phyloP scores from a whole-genome alignment of 1,140 invertebrate species.

The Homalodisca vitripennis region DNA sequence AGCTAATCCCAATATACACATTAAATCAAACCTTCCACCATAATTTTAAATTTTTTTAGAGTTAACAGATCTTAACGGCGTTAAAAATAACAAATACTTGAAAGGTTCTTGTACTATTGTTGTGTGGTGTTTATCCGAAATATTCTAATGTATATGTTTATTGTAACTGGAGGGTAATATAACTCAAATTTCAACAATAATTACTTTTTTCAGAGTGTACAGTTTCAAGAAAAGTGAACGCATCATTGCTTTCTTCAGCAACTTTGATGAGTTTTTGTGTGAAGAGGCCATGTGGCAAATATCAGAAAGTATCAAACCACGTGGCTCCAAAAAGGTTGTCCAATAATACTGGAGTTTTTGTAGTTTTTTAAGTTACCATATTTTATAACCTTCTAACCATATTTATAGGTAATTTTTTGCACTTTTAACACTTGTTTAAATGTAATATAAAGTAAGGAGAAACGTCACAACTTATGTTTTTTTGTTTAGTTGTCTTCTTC shows the following conservation, averaged over 20 bases:
- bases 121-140: too few relatives aligned
- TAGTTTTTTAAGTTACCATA: not conserved
- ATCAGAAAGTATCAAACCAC: slow-evolving; percentile 93
- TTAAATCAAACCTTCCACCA: too few relatives aligned
- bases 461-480: not conserved
- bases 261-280: slow-evolving; percentile 92
- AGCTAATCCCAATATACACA: too few relatives aligned
- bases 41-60: too few relatives aligned
- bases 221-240: slow-evolving; percentile 88
- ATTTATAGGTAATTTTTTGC: not conserved
- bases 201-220: slow-evolving; percentile 77
- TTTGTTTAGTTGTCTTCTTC: not conserved
- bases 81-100: too few relatives aligned
- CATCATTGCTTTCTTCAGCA: slow-evolving; percentile 94
- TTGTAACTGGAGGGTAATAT: too few relatives aligned
- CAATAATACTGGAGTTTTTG: slow-evolving; percentile 15
- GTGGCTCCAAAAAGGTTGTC: slow-evolving; percentile 52
- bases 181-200: too few relatives aligned
- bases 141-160: too few relatives aligned
- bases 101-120: too few relatives aligned
- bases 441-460: too few relatives aligned
- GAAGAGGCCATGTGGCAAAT: slow-evolving; percentile 98
- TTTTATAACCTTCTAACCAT: too few relatives aligned
- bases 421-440: not conserved
- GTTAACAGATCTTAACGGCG: too few relatives aligned